Evolutionary conservation across 2,797 vertebrate species (phyloP).

Genomic region (Labroides dimidiatus): DNA sequence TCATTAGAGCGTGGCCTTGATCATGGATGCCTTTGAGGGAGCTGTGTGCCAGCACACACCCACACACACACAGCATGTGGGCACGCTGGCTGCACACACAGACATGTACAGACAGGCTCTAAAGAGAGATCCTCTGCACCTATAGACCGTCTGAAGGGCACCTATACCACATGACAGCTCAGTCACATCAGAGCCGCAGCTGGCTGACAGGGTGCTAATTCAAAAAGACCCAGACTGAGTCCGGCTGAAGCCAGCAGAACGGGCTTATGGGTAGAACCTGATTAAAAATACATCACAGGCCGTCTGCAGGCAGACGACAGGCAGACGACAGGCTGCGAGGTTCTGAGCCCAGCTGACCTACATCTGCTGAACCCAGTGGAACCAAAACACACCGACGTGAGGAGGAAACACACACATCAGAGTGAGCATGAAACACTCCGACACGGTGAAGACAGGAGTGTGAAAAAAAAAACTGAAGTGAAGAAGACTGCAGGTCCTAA

Average conservation of each 20-base stretch:
- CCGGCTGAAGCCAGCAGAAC: slow-evolving; percentile 55
- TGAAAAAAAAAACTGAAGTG: too few species aligned
- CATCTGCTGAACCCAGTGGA: slow-evolving; percentile 58
- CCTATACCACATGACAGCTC: slow-evolving; percentile 44
- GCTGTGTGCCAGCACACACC: slow-evolving; percentile 42
- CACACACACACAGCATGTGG: slow-evolving; percentile 55
- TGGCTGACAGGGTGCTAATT: slow-evolving; percentile 47
- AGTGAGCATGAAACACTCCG: too few species aligned
- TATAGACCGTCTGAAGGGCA: slow-evolving; percentile 33
- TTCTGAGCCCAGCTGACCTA: slow-evolving; percentile 70
- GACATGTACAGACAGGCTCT: slow-evolving; percentile 28
- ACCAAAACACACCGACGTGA: slow-evolving; percentile 36
- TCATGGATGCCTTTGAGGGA: slow-evolving; percentile 63
- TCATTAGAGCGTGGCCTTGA: slow-evolving; percentile 69
- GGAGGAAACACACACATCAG: slow-evolving; percentile 21
- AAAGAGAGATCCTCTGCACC: slow-evolving; percentile 11
- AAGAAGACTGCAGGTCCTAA: too few species aligned
- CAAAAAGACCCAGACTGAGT: slow-evolving; percentile 56
- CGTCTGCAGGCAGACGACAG: slow-evolving; percentile 58
- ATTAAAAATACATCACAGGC: slow-evolving; percentile 80
- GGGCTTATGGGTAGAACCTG: slow-evolving; percentile 64
- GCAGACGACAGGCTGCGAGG: slow-evolving; percentile 36
- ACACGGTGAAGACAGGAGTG: too few species aligned
- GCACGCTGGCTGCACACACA: slow-evolving; percentile 40
- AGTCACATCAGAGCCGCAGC: slow-evolving; percentile 42